Percentiles rank a stretch among this genome's conserved stretches.
Conservation (phyloP, 2,888 invertebrate species). For the Sarcophaga rosellei region DNA sequence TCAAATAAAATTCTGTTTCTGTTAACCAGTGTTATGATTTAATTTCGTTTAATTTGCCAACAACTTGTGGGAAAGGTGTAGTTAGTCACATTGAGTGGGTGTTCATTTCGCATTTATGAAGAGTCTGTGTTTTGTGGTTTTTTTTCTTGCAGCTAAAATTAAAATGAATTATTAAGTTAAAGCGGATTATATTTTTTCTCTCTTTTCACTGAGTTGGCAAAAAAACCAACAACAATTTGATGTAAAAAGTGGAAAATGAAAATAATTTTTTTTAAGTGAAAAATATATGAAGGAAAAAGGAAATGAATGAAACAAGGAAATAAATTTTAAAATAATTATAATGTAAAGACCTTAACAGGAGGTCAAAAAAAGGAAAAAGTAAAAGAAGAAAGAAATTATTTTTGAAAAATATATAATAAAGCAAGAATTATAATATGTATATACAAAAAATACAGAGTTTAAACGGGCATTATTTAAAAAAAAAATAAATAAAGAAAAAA, state of each 20-base stretch:
- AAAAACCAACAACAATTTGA: neutral
- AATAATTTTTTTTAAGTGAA: neutral
- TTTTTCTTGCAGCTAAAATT: neutral
- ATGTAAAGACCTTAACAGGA: neutral
- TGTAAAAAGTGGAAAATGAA: neutral
- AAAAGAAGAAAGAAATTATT: too few species aligned
- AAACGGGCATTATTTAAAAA: too few species aligned
- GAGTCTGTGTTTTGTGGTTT: neutral
- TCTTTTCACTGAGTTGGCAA: neutral
- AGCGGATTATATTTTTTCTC: neutral
- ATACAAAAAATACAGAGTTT: too few species aligned
- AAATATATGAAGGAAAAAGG: neutral
- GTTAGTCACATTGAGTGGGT: slow-evolving; percentile 29
- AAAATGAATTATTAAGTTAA: neutral
- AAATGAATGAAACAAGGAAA: neutral
- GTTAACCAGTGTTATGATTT: neutral
- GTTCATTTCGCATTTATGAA: neutral
- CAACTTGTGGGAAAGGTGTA: neutral
- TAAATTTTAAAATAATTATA: neutral
- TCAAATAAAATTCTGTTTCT: neutral
- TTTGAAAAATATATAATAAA: too few species aligned
- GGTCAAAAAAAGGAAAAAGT: neutral
- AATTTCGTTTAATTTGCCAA: neutral
- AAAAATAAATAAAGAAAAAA: too few species aligned
- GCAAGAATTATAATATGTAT: too few species aligned